These are phyloP conservation scores for Poecilia velifera DNA, from an alignment of 2,797 vertebrate genomes.

Conservation along the genomic window DNA sequence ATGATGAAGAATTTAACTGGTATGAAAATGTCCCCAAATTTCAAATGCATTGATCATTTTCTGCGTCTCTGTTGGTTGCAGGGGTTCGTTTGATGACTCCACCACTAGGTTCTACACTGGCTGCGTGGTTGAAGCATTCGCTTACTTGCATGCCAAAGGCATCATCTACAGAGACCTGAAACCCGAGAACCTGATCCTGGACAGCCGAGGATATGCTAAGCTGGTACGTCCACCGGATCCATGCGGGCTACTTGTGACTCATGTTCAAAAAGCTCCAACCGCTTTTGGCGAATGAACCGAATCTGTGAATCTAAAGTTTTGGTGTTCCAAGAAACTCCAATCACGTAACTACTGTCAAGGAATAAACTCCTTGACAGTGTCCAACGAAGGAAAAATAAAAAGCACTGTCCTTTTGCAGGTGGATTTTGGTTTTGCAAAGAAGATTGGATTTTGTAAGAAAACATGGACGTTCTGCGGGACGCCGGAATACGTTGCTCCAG, in stretches of 20 bases:
- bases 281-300: neutral
- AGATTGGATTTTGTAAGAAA: conserved; percentile 98
- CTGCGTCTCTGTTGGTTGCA: conserved; percentile 51
- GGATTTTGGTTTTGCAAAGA: conserved; percentile 99
- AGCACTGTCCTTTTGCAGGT: conserved; percentile 78
- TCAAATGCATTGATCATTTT: neutral
- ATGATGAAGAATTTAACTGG: neutral
- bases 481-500: conserved; percentile 96
- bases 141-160: conserved; percentile 97
- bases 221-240: conserved; percentile 70
- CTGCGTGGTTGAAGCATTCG: conserved; percentile 95
- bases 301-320: neutral
- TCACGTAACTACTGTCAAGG: neutral
- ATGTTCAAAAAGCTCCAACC: neutral
- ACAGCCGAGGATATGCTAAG: conserved; percentile 95
- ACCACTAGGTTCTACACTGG: conserved; percentile 96
- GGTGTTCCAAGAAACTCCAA: neutral
- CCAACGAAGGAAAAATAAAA: neutral
- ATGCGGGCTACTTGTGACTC: neutral
- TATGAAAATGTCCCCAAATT: neutral
- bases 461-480: conserved; percentile 99
- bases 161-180: conserved; percentile 99
- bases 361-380: neutral
- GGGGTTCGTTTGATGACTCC: conserved; percentile 95
- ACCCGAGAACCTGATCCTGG: conserved; percentile 97